Conservation (phyloP, 2,797 vertebrate genomes). For the Vespertilio murinus region DNA sequence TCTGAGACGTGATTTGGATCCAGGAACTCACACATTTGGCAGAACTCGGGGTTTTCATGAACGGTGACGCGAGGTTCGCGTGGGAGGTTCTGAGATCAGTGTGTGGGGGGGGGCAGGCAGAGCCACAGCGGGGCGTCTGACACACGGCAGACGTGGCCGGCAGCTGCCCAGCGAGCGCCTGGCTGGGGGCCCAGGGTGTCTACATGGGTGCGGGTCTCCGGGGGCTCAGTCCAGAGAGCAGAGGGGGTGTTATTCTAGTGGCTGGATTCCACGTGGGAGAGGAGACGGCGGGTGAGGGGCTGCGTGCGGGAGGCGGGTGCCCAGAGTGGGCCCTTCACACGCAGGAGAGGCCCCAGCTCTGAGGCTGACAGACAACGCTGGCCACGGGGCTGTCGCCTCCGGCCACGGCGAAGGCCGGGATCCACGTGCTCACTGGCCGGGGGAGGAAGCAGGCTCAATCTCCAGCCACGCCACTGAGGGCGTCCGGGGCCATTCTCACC, state of each 20-base stretch:
- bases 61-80: background rate
- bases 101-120: background rate
- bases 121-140: fast-evolving
- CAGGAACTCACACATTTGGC: background rate
- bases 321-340: background rate
- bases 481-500: fast-evolving
- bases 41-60: background rate
- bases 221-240: no score
- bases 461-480: fast-evolving
- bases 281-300: background rate
- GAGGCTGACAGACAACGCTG: background rate
- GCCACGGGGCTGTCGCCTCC: background rate
- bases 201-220: fast-evolving
- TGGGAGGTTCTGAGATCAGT: background rate
- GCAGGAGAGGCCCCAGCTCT: background rate
- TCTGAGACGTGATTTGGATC: background rate
- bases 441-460: background rate
- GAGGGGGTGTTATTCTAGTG: background rate
- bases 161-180: fast-evolving
- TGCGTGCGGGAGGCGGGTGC: background rate
- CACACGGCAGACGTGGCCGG: fast-evolving
- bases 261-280: background rate
- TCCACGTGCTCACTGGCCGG: background rate
- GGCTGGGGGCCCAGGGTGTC: fast-evolving
- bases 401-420: background rate